Evolutionary conservation across 2,113 vertebrate genomes (phyloP).

Genomic region (Dendropsophus ebraccatus): DNA sequence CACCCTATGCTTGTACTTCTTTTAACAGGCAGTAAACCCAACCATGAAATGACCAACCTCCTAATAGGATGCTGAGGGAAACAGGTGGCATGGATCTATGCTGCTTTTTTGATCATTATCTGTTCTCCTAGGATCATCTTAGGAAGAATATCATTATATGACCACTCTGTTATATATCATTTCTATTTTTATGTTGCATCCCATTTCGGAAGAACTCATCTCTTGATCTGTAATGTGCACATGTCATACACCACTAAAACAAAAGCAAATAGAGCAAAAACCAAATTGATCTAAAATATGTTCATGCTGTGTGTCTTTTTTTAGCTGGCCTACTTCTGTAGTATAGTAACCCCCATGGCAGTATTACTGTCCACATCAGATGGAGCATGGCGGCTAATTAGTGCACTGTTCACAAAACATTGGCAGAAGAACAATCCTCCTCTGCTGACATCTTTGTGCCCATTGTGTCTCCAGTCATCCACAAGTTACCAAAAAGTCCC

Average conservation of each 20-base stretch:
- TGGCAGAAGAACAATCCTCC: slow-evolving; percentile 15
- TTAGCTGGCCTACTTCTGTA: slow-evolving; percentile 50
- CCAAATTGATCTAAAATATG: slow-evolving; percentile 41
- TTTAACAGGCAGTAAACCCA: background rate
- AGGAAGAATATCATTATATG: background rate
- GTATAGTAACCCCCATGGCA: slow-evolving; percentile 52
- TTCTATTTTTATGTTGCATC: background rate
- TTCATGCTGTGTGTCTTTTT: slow-evolving; percentile 43
- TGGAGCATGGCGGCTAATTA: slow-evolving; percentile 44
- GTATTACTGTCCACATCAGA: slow-evolving; percentile 51
- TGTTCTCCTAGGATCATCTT: background rate
- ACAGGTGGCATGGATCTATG: background rate
- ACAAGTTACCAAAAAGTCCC: background rate
- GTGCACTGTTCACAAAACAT: slow-evolving; percentile 24
- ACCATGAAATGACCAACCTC: background rate
- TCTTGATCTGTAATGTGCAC: background rate
- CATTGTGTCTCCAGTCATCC: background rate
- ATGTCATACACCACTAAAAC: background rate
- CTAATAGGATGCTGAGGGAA: background rate
- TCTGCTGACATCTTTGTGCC: slow-evolving; percentile 11
- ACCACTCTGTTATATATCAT: background rate
- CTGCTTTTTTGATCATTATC: background rate
- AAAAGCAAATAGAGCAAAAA: slow-evolving; percentile 30
- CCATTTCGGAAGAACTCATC: background rate
- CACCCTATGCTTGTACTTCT: background rate